Percentiles rank a stretch among this genome's conserved stretches.
Evolutionary conservation across 1,140 invertebrate species (phyloP).

Genomic region (Drosophila pandora): DNA sequence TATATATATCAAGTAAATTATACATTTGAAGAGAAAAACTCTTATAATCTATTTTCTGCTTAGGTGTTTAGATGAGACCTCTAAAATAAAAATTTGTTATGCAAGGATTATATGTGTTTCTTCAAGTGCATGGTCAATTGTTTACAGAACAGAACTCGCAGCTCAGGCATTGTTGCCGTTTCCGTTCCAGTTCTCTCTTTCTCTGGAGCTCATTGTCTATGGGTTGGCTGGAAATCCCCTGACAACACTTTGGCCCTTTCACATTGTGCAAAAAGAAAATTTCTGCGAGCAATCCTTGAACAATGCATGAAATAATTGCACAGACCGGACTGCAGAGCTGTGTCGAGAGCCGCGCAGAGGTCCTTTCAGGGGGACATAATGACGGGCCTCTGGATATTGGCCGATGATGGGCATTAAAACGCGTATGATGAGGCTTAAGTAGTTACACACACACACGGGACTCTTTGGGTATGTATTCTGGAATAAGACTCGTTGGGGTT

Average conservation of each 20-base stretch:
- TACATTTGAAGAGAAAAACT: too few species aligned
- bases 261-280: constrained; percentile 63
- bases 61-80: too few species aligned
- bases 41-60: too few species aligned
- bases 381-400: constrained; percentile 54
- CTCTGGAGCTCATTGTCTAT: constrained; percentile 53
- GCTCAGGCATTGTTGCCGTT: constrained; percentile 66
- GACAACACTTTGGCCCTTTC: constrained; percentile 71
- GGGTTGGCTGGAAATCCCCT: constrained; percentile 68
- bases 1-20: background rate
- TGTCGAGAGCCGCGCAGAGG: constrained; percentile 7
- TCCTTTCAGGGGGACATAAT: constrained; percentile 53
- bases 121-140: constrained; percentile 56
- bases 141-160: constrained; percentile 49
- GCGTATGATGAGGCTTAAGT: constrained; percentile 78
- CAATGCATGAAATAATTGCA: constrained; percentile 78
- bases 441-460: constrained; percentile 53
- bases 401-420: constrained; percentile 75
- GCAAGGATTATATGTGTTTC: too few species aligned
- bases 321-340: constrained; percentile 30
- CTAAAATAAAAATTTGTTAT: too few species aligned
- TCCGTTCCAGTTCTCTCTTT: constrained; percentile 44
- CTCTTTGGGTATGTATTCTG: constrained; percentile 43
- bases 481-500: constrained; percentile 35
- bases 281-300: constrained; percentile 76